phyloP scores from a whole-genome alignment of 2,113 vertebrate species.

The Stomatorhinus ivindoensis region DNA sequence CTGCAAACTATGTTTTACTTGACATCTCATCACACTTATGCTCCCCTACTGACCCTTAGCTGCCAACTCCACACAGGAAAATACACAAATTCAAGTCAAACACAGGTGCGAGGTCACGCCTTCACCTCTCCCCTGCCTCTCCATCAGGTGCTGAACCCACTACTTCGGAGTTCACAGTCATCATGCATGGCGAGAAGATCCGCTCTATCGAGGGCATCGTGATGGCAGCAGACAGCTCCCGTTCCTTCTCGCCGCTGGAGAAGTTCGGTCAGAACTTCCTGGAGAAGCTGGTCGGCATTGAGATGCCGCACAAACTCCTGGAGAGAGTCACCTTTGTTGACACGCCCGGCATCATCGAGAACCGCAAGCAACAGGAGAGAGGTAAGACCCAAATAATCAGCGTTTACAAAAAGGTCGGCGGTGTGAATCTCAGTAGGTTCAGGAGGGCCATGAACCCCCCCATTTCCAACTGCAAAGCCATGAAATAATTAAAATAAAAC shows the following conservation, averaged over 20 bases:
- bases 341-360: slow-evolving; percentile 95
- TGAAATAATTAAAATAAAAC: background rate
- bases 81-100: background rate
- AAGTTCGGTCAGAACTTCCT: slow-evolving; percentile 99
- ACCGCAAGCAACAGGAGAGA: slow-evolving; percentile 97
- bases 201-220: slow-evolving; percentile 95
- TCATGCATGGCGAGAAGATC: slow-evolving; percentile 93
- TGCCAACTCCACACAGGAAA: background rate
- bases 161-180: slow-evolving; percentile 95
- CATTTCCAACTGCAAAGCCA: background rate
- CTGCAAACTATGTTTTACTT: background rate
- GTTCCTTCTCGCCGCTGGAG: slow-evolving; percentile 92
- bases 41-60: background rate
- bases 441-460: background rate
- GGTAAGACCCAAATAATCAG: slow-evolving; percentile 51
- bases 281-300: slow-evolving; percentile 92
- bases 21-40: background rate
- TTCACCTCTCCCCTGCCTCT: background rate
- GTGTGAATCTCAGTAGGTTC: background rate
- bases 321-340: slow-evolving; percentile 94
- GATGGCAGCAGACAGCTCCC: slow-evolving; percentile 94
- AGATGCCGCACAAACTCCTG: slow-evolving; percentile 93
- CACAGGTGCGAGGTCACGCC: background rate
- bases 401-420: background rate
- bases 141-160: slow-evolving; percentile 87